These are phyloP conservation scores for Puffinus mauretanicus DNA, from an alignment of 2,113 vertebrate species.

Conservation along the genomic window DNA sequence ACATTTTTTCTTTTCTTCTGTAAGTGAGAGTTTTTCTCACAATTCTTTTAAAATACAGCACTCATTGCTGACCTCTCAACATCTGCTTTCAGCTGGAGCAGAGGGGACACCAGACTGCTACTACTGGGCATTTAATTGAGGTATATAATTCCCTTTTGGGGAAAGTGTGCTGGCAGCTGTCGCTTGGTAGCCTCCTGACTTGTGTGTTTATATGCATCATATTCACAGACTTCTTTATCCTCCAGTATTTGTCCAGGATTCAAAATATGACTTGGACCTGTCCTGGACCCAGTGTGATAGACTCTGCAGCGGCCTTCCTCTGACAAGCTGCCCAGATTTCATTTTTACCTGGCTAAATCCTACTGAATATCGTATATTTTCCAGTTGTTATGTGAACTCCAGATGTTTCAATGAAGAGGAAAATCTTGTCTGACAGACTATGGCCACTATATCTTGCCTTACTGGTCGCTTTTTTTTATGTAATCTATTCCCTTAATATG, in stretches of 20 bases:
- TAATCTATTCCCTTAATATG: background rate
- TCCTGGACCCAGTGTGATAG: background rate
- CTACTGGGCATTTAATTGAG: background rate
- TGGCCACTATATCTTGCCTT: background rate
- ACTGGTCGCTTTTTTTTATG: background rate
- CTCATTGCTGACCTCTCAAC: background rate
- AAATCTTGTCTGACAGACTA: background rate
- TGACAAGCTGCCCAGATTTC: background rate
- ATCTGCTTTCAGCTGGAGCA: conserved; percentile 43
- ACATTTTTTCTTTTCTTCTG: background rate
- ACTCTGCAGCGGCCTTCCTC: background rate
- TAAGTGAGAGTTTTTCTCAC: conserved; percentile 3
- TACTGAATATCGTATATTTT: background rate
- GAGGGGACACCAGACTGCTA: background rate
- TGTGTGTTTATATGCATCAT: background rate
- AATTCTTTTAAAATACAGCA: background rate
- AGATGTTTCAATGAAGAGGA: background rate
- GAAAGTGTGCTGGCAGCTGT: background rate
- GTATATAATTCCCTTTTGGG: background rate
- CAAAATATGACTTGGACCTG: background rate
- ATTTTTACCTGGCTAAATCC: background rate
- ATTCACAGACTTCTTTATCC: background rate
- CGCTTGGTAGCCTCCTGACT: background rate
- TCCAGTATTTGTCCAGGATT: background rate
- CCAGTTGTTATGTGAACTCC: background rate